Evolutionary conservation across 2,888 invertebrate species (phyloP).

Genomic region (Trichopoda pennipes): DNA sequence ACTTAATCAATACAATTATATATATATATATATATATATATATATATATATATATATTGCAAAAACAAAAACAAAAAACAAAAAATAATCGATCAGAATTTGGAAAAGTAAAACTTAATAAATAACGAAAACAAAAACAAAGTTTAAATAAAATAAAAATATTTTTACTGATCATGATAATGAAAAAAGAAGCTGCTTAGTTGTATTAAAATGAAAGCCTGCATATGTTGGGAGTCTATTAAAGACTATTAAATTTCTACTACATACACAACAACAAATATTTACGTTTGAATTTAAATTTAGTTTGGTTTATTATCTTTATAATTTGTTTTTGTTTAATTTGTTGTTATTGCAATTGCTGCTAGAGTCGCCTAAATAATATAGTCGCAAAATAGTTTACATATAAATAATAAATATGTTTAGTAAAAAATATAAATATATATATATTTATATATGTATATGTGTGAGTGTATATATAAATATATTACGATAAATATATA

Average conservation of each 20-base stretch:
- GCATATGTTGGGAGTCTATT: conserved; percentile 5
- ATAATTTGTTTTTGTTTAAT: conserved; percentile 1
- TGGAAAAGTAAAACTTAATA: not conserved
- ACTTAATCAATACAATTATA: not conserved
- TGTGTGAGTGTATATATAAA: too few relatives aligned
- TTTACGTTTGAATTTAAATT: conserved; percentile 18
- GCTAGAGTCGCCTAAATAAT: conserved; percentile 51
- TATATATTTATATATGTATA: conserved; percentile 40
- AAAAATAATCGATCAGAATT: not conserved
- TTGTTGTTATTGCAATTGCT: conserved; percentile 45
- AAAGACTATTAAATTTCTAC: conserved; percentile 20
- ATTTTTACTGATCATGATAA: conserved; percentile 21
- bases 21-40: too few relatives aligned
- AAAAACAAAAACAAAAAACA: too few relatives aligned
- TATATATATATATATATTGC: not conserved
- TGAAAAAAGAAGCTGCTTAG: conserved; percentile 51
- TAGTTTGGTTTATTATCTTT: not conserved
- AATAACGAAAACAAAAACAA: conserved; percentile 18
- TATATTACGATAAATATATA: conserved; percentile 34
- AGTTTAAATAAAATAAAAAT: too few relatives aligned
- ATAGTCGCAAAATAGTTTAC: conserved; percentile 57
- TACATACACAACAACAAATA: conserved; percentile 25
- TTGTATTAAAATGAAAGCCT: conserved; percentile 23
- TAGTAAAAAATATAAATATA: conserved; percentile 64
- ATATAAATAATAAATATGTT: conserved; percentile 68